Conservation (phyloP, 30 jellyfish, hydroid and myxozoan species). For the Euphysa ruthae region DNA sequence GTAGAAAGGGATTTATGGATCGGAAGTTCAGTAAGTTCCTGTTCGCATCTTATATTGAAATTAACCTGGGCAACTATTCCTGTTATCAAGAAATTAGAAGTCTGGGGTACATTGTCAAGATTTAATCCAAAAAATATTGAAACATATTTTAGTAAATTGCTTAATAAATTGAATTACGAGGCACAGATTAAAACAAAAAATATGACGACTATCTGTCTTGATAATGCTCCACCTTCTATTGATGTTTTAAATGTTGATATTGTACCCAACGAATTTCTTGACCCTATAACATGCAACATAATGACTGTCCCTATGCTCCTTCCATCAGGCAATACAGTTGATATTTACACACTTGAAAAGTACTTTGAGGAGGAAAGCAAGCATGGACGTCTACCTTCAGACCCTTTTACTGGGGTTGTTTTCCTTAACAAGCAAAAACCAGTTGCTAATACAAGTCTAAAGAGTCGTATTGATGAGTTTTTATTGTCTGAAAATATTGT, state of each 20-base stretch:
- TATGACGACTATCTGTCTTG: neutral
- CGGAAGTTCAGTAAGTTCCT: conserved; percentile 1
- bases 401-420: conserved; percentile 87
- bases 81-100: conserved; percentile 45
- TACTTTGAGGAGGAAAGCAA: conserved; percentile 33
- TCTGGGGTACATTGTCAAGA: conserved; percentile 63
- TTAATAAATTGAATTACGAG: neutral
- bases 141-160: neutral
- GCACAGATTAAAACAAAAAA: neutral
- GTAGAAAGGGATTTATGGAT: neutral
- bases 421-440: conserved; percentile 36
- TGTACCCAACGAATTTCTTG: conserved; percentile 69
- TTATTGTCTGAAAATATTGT: neutral
- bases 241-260: neutral
- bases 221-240: neutral
- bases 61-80: conserved; percentile 42
- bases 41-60: neutral
- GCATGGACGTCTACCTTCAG: conserved; percentile 69
- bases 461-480: conserved; percentile 52
- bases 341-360: conserved; percentile 46
- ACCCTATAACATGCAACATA: conserved; percentile 60
- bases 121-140: neutral
- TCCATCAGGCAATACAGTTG: conserved; percentile 90
- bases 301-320: conserved; percentile 73
- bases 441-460: conserved; percentile 68